Evolutionary conservation across 2,113 vertebrate genomes (phyloP).

Genomic region (Gobiocypris rarus): DNA sequence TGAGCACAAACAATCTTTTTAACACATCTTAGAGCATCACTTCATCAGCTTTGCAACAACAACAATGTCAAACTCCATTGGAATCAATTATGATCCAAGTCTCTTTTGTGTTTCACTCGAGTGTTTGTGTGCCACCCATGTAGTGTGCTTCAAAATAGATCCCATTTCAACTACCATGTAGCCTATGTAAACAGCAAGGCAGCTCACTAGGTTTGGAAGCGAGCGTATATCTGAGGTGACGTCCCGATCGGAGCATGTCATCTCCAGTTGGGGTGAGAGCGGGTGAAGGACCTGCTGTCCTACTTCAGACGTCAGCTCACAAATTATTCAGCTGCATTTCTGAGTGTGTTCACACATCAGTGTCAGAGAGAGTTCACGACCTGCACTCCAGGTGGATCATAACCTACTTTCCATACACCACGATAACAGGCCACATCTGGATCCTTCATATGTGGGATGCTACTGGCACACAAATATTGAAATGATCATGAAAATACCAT

Average conservation of each 20-base stretch:
- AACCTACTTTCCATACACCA: neutral
- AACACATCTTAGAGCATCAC: neutral
- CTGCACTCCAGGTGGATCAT: slow-evolving; percentile 25
- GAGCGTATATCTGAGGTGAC: neutral
- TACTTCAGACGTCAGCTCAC: slow-evolving; percentile 66
- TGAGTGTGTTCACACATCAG: slow-evolving; percentile 59
- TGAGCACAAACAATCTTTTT: too few species aligned
- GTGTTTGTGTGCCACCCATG: neutral
- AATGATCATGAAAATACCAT: neutral
- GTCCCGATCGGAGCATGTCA: neutral
- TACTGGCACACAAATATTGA: neutral
- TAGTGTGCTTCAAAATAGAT: neutral
- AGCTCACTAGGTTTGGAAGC: neutral
- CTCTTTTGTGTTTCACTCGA: neutral
- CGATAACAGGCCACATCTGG: neutral
- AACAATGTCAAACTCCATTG: neutral
- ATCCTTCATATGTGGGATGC: neutral
- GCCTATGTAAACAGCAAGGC: neutral
- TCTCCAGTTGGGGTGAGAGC: neutral
- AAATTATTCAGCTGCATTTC: slow-evolving; percentile 69
- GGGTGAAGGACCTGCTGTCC: slow-evolving; percentile 43
- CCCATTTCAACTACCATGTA: neutral
- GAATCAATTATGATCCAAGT: neutral
- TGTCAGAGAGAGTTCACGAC: slow-evolving; percentile 68
- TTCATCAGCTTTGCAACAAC: neutral